These are phyloP conservation scores for Colletes gigas DNA, from an alignment of 1,140 invertebrate species.

Conservation along the genomic window DNA sequence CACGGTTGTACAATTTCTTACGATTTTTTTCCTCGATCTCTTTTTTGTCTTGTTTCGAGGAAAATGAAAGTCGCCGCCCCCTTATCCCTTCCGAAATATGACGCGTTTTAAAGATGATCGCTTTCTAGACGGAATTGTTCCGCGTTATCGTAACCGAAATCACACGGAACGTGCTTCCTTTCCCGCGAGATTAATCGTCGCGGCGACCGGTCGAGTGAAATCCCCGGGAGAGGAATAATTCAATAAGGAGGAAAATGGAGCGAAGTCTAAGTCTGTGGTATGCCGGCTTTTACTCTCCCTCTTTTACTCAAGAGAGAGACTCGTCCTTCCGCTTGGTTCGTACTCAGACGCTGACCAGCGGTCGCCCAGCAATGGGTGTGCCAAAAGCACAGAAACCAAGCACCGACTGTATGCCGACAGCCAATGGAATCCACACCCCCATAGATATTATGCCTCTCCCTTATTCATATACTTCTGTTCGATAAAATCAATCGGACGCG, in stretches of 20 bases:
- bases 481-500: slow-evolving; percentile 39
- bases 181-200: slow-evolving; percentile 46
- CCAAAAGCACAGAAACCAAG: slow-evolving; percentile 37
- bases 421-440: slow-evolving; percentile 46
- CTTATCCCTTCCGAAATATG: background rate
- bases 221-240: slow-evolving; percentile 39
- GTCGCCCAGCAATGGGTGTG: slow-evolving; percentile 44
- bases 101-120: background rate
- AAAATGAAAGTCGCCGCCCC: background rate
- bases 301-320: slow-evolving; percentile 28
- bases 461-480: slow-evolving; percentile 11
- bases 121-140: slow-evolving; percentile 23
- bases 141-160: slow-evolving; percentile 27
- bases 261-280: slow-evolving; percentile 29
- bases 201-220: slow-evolving; percentile 23
- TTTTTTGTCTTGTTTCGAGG: no score
- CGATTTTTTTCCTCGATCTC: background rate
- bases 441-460: slow-evolving; percentile 22
- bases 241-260: slow-evolving; percentile 42
- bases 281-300: slow-evolving; percentile 51
- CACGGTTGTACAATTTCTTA: background rate
- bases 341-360: slow-evolving; percentile 30
- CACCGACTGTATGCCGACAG: slow-evolving; percentile 32
- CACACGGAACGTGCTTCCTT: slow-evolving; percentile 18
- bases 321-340: slow-evolving; percentile 40